These are phyloP conservation scores for Aphaenogaster floridana DNA, from an alignment of 1,140 invertebrate species.

Conservation along the genomic window DNA sequence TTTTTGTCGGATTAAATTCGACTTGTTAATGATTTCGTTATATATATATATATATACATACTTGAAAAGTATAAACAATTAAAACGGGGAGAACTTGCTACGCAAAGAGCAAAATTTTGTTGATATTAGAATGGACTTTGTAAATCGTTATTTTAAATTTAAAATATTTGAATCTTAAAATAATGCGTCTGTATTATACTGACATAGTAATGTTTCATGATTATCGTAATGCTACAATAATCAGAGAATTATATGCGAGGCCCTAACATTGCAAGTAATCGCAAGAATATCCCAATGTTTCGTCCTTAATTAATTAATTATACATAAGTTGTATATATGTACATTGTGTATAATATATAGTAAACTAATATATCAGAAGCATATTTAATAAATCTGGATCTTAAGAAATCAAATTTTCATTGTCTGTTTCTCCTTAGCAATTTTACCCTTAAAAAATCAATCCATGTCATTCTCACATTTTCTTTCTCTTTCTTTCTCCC, in stretches of 20 bases:
- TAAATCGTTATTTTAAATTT: conserved; percentile 36
- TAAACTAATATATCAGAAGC: conserved; percentile 85
- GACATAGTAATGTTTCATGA: not conserved
- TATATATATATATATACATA: not conserved
- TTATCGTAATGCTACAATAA: conserved; percentile 13
- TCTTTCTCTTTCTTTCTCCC: not conserved
- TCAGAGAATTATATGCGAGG: not conserved
- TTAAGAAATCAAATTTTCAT: not conserved
- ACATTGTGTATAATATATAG: conserved; percentile 86
- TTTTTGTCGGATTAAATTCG: not conserved
- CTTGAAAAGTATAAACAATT: not conserved
- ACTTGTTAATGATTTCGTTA: conserved; percentile 3
- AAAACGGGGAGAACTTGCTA: not conserved
- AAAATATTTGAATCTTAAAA: conserved; percentile 15
- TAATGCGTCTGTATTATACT: not conserved
- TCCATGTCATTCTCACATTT: not conserved
- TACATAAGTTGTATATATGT: conserved; percentile 85
- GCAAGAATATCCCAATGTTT: conserved; percentile 57
- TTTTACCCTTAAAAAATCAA: not conserved
- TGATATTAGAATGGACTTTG: conserved; percentile 30
- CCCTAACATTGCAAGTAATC: conserved; percentile 38
- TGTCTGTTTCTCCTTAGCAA: not conserved
- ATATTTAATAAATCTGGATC: conserved; percentile 83
- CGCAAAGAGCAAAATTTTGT: not conserved
- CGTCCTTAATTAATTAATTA: conserved; percentile 63